phyloP scores from a whole-genome alignment of 2,113 vertebrate species.

The Brachypodius melanocephalos region DNA sequence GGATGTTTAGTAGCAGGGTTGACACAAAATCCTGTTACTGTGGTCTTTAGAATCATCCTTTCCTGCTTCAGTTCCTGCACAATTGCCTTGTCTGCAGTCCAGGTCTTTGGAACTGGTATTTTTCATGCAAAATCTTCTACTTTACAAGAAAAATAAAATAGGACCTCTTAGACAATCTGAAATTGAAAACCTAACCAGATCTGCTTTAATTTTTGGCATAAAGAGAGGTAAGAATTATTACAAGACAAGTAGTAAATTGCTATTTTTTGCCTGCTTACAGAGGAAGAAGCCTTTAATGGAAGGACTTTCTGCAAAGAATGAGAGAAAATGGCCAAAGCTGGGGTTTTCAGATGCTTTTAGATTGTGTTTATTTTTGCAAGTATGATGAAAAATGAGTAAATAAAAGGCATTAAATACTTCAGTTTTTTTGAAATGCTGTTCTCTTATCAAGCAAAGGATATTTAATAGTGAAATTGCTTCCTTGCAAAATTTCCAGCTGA shows the following conservation, averaged over 20 bases:
- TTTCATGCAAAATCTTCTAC: neutral
- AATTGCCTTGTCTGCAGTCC: neutral
- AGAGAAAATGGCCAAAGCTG: neutral
- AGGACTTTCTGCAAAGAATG: neutral
- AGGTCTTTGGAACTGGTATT: neutral
- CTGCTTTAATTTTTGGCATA: neutral
- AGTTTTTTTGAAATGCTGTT: neutral
- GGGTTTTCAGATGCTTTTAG: neutral
- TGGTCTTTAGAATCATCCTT: neutral
- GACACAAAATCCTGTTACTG: neutral
- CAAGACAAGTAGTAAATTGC: neutral
- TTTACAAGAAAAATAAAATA: neutral
- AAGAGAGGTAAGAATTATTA: neutral
- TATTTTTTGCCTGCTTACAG: neutral
- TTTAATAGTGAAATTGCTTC: neutral
- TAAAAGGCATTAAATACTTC: neutral
- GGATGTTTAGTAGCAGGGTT: neutral
- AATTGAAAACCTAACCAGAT: neutral
- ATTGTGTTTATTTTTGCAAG: neutral
- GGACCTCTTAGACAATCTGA: fast-evolving
- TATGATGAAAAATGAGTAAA: neutral
- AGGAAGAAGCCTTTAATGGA: neutral
- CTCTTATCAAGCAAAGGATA: neutral
- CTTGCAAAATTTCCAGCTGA: neutral
- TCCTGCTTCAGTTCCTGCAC: neutral